Base-by-base conservation (phyloP, 2,113 vertebrate species). In the Theropithecus gelada region DNA sequence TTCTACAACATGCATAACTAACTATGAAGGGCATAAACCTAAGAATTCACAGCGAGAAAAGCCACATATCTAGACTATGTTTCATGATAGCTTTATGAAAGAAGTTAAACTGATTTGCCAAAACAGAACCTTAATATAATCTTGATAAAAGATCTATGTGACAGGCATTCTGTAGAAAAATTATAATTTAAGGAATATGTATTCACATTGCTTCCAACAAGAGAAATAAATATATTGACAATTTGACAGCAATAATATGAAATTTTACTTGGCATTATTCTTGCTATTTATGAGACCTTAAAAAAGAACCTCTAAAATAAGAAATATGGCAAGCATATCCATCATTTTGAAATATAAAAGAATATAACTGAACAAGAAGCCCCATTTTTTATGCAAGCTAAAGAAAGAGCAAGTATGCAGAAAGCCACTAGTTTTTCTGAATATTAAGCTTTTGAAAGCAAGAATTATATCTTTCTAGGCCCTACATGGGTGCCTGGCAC, bases 161-260 rank as follows among this genome's bases (percentile, higher is more conserved):
- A 95, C 89, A 97, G 83, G 45, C 30, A 92, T 97, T 91, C 83
- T 90, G 22, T 90, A 95, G 57, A 64, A 97, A 98, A 94, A 97
- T 95, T 96, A 88, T 95, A 96, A 97, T 93, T 97, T 96, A 85
- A 92, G 32, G 66, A 92, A 90, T 95, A 92, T 66, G 43, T 96
- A 64, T 96, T 96, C 90, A 76, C 55, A 92, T 92, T 96, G 66
- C 92, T 52, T 96, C 57, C 72, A 97, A 88, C 45, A 75, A 66
- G 45, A 94, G n/a, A 97, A 95, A 97, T 93, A 97, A 96, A 97
- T 97, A 95, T 90, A 93, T 96, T 97, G 93, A 96, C 96, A 98
- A 96, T 86, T 97, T 98, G 93, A 98, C 59, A 97, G 64, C 13
- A 50, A 64, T 95, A 88, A 79, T 96, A 93, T 86, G 85, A 96